phyloP scores from a whole-genome alignment of 2,113 vertebrate species.

The Archilochus colubris region DNA sequence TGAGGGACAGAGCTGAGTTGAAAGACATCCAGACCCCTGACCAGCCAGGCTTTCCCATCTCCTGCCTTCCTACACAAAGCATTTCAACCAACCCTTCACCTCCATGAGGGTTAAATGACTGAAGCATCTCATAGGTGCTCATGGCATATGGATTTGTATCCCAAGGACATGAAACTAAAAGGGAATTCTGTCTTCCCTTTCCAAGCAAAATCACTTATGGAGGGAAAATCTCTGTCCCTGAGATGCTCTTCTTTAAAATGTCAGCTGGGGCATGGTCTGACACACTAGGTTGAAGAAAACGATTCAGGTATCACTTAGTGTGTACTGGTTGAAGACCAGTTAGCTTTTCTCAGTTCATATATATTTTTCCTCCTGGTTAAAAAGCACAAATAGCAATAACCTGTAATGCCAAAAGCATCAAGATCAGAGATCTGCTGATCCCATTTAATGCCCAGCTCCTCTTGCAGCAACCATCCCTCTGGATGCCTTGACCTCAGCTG shows the following conservation, averaged over 20 bases:
- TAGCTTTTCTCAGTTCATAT: neutral
- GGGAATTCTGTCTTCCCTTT: neutral
- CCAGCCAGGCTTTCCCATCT: neutral
- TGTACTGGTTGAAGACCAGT: neutral
- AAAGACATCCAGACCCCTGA: neutral
- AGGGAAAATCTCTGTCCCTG: neutral
- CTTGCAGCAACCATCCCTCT: neutral
- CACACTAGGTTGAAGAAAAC: neutral
- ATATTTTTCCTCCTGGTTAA: neutral
- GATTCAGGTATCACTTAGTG: neutral
- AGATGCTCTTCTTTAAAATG: neutral
- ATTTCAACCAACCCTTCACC: neutral
- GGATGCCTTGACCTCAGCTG: neutral
- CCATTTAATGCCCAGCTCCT: neutral
- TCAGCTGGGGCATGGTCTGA: neutral
- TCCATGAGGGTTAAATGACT: neutral
- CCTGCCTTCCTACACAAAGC: neutral
- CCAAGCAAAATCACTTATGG: neutral
- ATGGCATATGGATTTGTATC: neutral
- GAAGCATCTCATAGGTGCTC: neutral
- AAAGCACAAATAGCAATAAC: neutral
- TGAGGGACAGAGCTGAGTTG: neutral
- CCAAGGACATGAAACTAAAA: neutral
- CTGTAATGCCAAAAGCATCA: neutral
- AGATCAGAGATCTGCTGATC: neutral